Evolutionary conservation across 1,140 invertebrate species (phyloP).

Genomic region (Drosophila saltans): DNA sequence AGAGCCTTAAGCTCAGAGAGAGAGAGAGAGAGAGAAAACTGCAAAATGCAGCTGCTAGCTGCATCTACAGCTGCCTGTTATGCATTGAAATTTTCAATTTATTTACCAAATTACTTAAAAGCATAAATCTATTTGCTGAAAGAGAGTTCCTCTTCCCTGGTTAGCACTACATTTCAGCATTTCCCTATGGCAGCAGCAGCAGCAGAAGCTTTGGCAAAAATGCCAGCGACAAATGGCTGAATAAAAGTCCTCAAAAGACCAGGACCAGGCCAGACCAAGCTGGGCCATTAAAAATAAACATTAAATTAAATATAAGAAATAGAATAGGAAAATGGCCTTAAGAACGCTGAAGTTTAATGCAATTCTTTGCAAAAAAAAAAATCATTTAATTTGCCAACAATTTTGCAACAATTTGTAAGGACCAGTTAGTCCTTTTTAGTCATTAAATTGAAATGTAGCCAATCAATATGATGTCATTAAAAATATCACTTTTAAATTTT

Average conservation of each 20-base stretch:
- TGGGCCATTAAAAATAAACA: slow-evolving; percentile 6
- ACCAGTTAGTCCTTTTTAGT: neutral
- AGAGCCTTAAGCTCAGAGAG: neutral
- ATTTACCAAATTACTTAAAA: slow-evolving; percentile 60
- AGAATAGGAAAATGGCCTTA: slow-evolving; percentile 9
- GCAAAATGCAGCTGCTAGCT: slow-evolving; percentile 22
- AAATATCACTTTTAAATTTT: neutral
- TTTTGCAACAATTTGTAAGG: neutral
- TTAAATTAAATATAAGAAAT: slow-evolving; percentile 15
- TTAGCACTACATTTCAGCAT: neutral
- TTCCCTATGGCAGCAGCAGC: neutral
- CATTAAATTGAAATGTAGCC: neutral
- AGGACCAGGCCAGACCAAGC: neutral
- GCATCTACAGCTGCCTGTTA: slow-evolving; percentile 3
- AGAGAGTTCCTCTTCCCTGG: slow-evolving; percentile 20
- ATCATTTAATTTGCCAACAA: neutral
- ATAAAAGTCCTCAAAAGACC: slow-evolving; percentile 2
- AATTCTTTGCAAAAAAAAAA: neutral
- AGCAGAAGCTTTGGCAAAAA: neutral
- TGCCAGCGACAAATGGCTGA: slow-evolving; percentile 9
- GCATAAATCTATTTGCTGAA: slow-evolving; percentile 68
- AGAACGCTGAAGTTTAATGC: slow-evolving; percentile 1
- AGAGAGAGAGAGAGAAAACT: slow-evolving; percentile 14
- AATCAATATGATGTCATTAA: too few species aligned
- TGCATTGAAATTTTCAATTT: slow-evolving; percentile 42